phyloP scores from a whole-genome alignment of 2,797 vertebrate species.

The Psittacula echo region DNA sequence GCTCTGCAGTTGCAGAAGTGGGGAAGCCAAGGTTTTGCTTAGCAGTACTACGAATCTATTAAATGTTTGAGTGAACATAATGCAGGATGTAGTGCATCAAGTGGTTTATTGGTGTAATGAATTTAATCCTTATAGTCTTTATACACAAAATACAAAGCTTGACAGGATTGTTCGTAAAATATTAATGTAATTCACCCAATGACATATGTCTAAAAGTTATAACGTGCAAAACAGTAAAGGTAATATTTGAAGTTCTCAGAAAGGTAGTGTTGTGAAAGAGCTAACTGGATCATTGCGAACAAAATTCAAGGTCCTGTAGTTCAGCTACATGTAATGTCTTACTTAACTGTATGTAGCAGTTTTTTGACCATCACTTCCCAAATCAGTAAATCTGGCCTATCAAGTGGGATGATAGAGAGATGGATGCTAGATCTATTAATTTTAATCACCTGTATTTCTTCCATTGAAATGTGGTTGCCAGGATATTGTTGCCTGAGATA shows the following conservation, averaged over 20 bases:
- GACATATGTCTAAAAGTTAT: neutral
- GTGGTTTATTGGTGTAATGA: neutral
- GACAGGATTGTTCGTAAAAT: neutral
- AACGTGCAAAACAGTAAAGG: neutral
- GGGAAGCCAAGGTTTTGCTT: neutral
- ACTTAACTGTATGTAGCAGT: neutral
- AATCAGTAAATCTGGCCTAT: neutral
- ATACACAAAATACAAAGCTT: neutral
- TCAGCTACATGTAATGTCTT: neutral
- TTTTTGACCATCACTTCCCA: neutral
- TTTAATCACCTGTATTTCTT: conserved; percentile 63
- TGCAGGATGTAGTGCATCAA: neutral
- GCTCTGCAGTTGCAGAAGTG: neutral
- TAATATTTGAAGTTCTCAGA: neutral
- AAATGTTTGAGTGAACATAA: neutral
- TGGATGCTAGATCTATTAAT: conserved; percentile 33
- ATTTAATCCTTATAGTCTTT: neutral
- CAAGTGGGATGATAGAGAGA: conserved; percentile 35
- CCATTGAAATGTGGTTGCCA: conserved; percentile 65
- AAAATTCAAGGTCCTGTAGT: neutral
- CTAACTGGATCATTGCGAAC: neutral
- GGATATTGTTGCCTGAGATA: conserved; percentile 70
- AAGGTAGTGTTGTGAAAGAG: neutral
- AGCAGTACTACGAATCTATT: neutral
- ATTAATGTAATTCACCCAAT: neutral